phyloP scores from a whole-genome alignment of 2,797 vertebrate genomes.

The Etheostoma perlongum region DNA sequence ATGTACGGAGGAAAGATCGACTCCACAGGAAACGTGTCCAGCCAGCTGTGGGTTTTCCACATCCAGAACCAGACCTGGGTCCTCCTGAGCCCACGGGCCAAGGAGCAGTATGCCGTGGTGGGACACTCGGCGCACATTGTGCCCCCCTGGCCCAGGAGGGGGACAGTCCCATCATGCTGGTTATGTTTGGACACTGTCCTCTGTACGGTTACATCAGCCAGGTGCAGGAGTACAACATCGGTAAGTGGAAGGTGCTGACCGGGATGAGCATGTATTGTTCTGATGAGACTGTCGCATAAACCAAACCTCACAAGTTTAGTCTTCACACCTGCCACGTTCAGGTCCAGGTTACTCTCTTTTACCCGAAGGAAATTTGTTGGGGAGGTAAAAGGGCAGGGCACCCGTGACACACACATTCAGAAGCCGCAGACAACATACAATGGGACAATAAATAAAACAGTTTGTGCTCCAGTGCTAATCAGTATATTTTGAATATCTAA shows the following conservation, averaged over 20 bases:
- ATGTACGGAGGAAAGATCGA: conserved; percentile 99
- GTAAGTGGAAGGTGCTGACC: conserved; percentile 72
- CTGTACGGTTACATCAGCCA: conserved; percentile 96
- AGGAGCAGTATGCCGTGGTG: conserved; percentile 96
- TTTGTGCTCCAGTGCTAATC: too few species aligned
- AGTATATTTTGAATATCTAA: too few species aligned
- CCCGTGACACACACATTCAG: too few species aligned
- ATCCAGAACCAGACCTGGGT: conserved; percentile 92
- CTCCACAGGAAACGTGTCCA: conserved; percentile 93
- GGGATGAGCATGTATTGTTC: background rate
- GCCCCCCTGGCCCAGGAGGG: conserved; percentile 77
- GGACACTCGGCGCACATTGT: conserved; percentile 95
- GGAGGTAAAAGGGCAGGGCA: too few species aligned
- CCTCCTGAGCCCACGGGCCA: conserved; percentile 81
- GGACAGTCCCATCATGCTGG: conserved; percentile 87
- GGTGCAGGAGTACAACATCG: conserved; percentile 94
- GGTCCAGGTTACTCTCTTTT: too few species aligned
- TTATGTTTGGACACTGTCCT: conserved; percentile 96
- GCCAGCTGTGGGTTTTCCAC: conserved; percentile 94
- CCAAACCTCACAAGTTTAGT: too few species aligned
- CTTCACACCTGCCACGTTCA: background rate
- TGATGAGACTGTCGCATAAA: background rate
- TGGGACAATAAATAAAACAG: too few species aligned
- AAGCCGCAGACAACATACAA: too few species aligned
- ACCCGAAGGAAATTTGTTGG: too few species aligned